These are phyloP conservation scores for Rhaphigaster nebulosa DNA, from an alignment of 2,888 invertebrate species.

Conservation along the genomic window DNA sequence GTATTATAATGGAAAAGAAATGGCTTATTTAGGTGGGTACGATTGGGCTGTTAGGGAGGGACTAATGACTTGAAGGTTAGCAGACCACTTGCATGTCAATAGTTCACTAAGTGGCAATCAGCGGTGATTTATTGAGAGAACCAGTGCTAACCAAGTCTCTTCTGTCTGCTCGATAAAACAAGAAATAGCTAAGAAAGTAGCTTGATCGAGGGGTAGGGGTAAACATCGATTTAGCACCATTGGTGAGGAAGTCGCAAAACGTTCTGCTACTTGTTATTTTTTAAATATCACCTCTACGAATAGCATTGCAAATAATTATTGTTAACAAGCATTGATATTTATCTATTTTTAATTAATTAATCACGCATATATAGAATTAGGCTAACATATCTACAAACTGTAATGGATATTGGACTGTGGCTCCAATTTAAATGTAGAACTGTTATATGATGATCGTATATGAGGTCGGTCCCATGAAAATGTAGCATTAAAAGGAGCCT, in stretches of 20 bases:
- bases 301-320: no score
- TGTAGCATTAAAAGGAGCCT: no score
- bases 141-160: neutral
- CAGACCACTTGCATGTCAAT: neutral
- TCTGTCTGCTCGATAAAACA: neutral
- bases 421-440: no score
- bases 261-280: no score
- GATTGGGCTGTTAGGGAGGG: neutral
- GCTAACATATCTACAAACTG: no score
- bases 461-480: no score
- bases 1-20: neutral
- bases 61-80: neutral
- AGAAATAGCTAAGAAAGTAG: neutral
- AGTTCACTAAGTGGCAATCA: conserved; percentile 5
- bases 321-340: no score
- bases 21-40: neutral
- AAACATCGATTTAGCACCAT: neutral
- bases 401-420: no score
- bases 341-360: no score
- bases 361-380: no score
- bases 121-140: neutral
- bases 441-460: no score
- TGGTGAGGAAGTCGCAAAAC: neutral
- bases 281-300: no score
- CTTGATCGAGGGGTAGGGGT: neutral